These are phyloP conservation scores for Empidonax traillii DNA, from an alignment of 2,113 vertebrate genomes.

Conservation along the genomic window DNA sequence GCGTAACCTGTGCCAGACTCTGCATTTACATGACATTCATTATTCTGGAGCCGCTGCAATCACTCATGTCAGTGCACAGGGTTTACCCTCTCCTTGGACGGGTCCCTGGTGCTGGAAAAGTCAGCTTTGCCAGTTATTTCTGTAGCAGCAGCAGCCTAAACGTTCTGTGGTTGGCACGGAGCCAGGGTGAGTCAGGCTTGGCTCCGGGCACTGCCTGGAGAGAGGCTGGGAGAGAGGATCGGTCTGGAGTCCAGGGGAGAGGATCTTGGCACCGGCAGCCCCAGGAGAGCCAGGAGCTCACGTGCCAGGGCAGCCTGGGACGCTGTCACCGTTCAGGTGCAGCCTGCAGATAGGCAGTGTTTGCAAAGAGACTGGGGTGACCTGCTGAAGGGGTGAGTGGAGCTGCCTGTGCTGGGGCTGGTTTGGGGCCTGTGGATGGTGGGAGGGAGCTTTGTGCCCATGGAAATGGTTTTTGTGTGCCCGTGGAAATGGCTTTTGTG, in stretches of 20 bases:
- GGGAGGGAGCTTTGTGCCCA: background rate
- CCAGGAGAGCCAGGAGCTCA: background rate
- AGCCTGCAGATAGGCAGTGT: background rate
- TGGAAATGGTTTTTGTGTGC: background rate
- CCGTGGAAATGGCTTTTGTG: background rate
- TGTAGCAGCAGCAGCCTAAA: background rate
- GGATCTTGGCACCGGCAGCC: background rate
- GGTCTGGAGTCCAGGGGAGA: background rate
- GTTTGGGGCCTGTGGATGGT: rapidly evolving
- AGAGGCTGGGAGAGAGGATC: background rate
- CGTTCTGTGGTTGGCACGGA: background rate
- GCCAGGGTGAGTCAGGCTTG: conserved; percentile 10
- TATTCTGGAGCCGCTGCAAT: background rate
- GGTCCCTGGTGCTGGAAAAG: background rate
- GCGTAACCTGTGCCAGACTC: background rate
- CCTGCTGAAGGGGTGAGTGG: background rate
- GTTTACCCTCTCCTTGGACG: background rate
- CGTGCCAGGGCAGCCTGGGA: background rate
- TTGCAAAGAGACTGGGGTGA: background rate
- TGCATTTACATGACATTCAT: background rate
- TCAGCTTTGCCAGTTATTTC: background rate
- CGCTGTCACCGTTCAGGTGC: rapidly evolving
- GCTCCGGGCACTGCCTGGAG: background rate
- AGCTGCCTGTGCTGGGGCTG: rapidly evolving
- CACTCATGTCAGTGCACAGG: background rate